phyloP scores from a whole-genome alignment of 2,113 vertebrate species.

The Tragulus kanchil region DNA sequence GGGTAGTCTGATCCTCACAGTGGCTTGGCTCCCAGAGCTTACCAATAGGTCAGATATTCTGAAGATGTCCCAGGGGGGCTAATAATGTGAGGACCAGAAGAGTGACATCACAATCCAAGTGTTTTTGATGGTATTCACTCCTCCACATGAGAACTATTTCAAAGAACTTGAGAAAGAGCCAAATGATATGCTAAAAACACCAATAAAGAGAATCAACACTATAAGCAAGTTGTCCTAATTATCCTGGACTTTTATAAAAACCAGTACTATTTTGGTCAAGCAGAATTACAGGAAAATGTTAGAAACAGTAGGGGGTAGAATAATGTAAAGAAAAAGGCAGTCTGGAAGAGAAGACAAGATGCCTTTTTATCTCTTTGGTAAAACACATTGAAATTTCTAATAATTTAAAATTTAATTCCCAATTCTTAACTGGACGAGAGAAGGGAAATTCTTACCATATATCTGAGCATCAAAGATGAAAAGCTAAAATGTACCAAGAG shows the following conservation, averaged over 20 bases:
- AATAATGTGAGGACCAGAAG: neutral
- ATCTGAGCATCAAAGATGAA: constrained; percentile 33
- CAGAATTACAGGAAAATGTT: neutral
- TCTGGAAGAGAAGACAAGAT: neutral
- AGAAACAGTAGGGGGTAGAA: neutral
- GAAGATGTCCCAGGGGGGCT: neutral
- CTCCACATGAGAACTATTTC: neutral
- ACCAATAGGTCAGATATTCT: neutral
- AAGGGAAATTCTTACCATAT: constrained; percentile 50
- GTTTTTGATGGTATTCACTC: neutral
- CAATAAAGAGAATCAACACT: neutral
- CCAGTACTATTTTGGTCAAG: neutral
- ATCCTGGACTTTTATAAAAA: neutral
- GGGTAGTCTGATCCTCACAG: neutral
- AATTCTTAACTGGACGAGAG: constrained; percentile 48
- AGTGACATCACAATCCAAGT: neutral
- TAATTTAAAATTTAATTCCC: neutral
- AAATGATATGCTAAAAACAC: neutral
- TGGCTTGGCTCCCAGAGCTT: neutral
- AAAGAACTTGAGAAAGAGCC: neutral
- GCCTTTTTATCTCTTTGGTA: neutral
- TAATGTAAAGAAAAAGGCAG: neutral
- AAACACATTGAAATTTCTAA: neutral
- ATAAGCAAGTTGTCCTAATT: neutral
- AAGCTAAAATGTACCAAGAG: neutral